Evolutionary conservation across 2,797 vertebrate genomes (phyloP).

Genomic region (Chelmon rostratus): DNA sequence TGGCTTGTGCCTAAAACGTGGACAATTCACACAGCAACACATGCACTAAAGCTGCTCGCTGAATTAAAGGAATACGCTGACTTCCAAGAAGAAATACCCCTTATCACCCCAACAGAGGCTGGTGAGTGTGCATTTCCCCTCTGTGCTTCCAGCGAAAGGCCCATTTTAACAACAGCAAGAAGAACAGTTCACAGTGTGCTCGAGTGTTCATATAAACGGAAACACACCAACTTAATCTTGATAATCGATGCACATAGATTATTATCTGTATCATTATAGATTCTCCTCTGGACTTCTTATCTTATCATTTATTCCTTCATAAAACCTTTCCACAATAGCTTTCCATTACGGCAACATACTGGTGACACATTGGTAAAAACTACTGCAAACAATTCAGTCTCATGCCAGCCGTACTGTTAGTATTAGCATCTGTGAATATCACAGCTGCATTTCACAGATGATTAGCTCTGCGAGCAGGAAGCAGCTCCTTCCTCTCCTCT

Average conservation of each 20-base stretch:
- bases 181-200: neutral
- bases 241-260: slow-evolving; percentile 12
- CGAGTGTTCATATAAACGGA: neutral
- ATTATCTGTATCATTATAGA: neutral
- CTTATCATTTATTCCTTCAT: neutral
- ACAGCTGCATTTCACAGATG: slow-evolving; percentile 5
- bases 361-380: neutral
- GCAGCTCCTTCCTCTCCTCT: slow-evolving; percentile 16
- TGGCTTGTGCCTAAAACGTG: slow-evolving; percentile 31
- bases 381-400: neutral
- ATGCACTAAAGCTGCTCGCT: slow-evolving; percentile 53
- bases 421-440: slow-evolving; percentile 6
- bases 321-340: neutral
- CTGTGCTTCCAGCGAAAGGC: neutral
- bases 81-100: neutral
- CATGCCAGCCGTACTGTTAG: neutral
- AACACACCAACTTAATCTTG: slow-evolving; percentile 1
- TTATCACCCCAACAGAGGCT: neutral
- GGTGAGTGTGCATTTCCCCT: neutral
- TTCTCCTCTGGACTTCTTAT: neutral
- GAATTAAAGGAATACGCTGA: slow-evolving; percentile 70
- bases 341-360: neutral
- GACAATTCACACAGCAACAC: slow-evolving; percentile 48
- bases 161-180: neutral
- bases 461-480: slow-evolving; percentile 27